Base-by-base conservation (phyloP, 2,113 vertebrate species). In the Cyanistes caeruleus region DNA sequence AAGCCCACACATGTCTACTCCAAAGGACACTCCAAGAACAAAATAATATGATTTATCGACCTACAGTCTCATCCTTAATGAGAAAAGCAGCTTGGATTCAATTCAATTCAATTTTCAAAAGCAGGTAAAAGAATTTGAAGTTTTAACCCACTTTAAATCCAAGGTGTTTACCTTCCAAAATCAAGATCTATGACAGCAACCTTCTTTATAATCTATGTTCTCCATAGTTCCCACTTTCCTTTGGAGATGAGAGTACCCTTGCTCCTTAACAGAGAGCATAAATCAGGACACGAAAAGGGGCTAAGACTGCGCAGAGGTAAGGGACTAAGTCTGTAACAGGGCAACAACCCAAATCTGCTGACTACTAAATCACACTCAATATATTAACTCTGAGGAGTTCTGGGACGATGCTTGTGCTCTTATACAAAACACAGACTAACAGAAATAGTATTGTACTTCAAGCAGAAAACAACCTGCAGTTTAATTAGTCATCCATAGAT, bases 281-380 rank as follows among this genome's bases (percentile, higher is more conserved):
- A 62, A 37, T 7, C 33, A 24, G 58, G 43, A 24, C n/a, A 73
- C 6, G 13, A 30, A 48, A 51, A 44, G 5, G 11, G 22, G 5
- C 2, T 53, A 41, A 74, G 19, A 31, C 24, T 53, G 80, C 0
- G 1, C 21, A 30, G 8, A 30, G 14, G 18, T 46, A 65, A 70
- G 19, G 16, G n/a, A 59, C 8, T 0, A 0, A 53, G 46, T 24
- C 63, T 49, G 28, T 17, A 31, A 62, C 0, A 1, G 16, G 11
- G 18, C 48, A 79, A 27, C 31, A 67, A 48, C 4, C 21, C 10
- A 27, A 43, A 46, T 31, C 17, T 28, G 9, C 19, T 25, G 49
- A 52, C 27, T 39, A 30, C 74, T n/a, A 58, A 21, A 37, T 22
- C 37, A 28, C 46, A 44, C 22, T n/a, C 15, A 39, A 39, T 39